A percentile compares a stretch with the other conserved stretches of the same genome.
phyloP scores from a whole-genome alignment of 2,113 vertebrate species.

The Microtus oregoni region DNA sequence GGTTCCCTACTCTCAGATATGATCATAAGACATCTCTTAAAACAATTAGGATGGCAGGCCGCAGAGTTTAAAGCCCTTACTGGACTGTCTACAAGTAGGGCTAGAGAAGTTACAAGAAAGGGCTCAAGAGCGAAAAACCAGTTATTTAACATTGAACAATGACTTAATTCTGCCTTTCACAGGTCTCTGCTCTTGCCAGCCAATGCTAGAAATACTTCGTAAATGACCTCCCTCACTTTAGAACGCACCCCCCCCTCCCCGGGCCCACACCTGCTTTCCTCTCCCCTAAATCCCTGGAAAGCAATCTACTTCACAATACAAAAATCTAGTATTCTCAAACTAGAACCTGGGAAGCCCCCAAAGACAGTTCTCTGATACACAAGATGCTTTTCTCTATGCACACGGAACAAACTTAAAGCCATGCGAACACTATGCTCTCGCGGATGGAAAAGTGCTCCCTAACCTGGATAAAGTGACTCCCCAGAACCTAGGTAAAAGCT shows the following conservation, averaged over 20 bases:
- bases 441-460: not conserved
- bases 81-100: not conserved
- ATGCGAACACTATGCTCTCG: not conserved
- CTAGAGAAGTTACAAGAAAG: not conserved
- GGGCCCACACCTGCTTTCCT: not conserved
- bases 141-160: conserved; percentile 37
- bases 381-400: conserved; percentile 1
- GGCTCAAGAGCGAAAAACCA: not conserved
- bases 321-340: conserved; percentile 36
- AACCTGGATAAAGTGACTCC: not conserved
- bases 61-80: not conserved
- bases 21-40: not conserved
- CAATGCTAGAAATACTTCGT: conserved; percentile 26
- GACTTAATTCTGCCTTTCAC: not conserved
- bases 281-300: not conserved
- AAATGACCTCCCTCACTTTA: not conserved
- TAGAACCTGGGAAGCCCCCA: not conserved
- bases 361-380: not conserved
- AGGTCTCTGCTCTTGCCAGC: not conserved
- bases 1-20: not conserved
- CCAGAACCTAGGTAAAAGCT: not conserved
- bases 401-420: not conserved
- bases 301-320: not conserved
- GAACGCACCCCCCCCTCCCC: not conserved
- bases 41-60: not conserved